Evolutionary conservation across 1,140 invertebrate genomes (phyloP), one percentile per base, ranked within the genome.

Genomic region (Kradibia gibbosae): DNA sequence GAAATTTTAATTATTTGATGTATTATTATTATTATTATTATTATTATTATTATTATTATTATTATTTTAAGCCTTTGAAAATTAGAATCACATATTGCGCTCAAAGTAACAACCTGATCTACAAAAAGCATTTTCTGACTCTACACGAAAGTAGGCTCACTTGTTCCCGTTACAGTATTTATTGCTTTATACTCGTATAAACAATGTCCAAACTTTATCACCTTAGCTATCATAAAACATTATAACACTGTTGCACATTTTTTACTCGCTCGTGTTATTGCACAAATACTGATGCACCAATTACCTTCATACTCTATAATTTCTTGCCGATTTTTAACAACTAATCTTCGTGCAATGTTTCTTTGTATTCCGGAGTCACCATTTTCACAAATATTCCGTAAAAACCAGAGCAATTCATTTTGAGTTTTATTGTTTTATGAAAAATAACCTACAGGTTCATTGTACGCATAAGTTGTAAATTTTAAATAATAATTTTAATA

Each of bases 171-270:
- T 67, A 67, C 36, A 17, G 34, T 39, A 67, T 67, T 67, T 67
- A 67, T 67, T 67, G 39, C 62, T 67, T 67, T 67, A 67, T 67
- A 39, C 62, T 36, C 62, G 39, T 67, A 67, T 67, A 67, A 67
- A 67, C 62, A 67, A 17, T 8, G 34, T 67, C 62, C 5, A 67
- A 67, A 39, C 28, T 67, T 67, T 67, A 67, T 67, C 62, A 67
- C 62, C 62, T 67, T 7, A 20, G 36, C 34, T 22, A 36, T 67
- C 25, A 67, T 67, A 67, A 67, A 67, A 67, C 34, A 39, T 67
- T 67, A 67, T 67, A 67, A 67, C 36, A 67, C 62, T 39, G 34
- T 4, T 36, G 62, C 22, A 36, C 39, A 39, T 39, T 34, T 39
- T 67, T 3, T 11, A 62, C 28, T 39, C 22, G 22, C 34, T 17